Conservation (phyloP, 53 echinoderm and acorn worm species). For the Mesocentrotus franciscanus region DNA sequence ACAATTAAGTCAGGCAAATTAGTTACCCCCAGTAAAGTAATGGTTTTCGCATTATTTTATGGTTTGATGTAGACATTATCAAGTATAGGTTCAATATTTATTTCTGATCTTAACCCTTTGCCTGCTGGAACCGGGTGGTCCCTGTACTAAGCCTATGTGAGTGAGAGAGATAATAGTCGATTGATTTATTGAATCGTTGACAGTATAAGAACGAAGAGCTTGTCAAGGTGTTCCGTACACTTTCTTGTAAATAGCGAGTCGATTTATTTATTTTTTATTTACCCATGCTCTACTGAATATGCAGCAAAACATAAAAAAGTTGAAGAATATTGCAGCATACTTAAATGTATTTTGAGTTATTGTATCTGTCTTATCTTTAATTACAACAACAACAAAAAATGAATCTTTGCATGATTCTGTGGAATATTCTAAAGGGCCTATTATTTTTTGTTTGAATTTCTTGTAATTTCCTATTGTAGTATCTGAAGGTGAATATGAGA, state of each 20-base stretch:
- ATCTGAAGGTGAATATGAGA: conserved; percentile 26
- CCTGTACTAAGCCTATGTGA: no score
- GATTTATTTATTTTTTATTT: background rate
- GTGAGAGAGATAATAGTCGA: no score
- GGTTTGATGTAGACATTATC: background rate
- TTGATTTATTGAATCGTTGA: no score
- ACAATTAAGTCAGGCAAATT: conserved; percentile 36
- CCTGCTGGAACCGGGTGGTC: no score
- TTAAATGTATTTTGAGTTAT: background rate
- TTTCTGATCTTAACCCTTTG: background rate
- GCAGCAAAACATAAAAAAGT: background rate
- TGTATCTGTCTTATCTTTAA: background rate
- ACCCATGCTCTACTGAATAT: background rate
- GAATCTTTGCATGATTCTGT: background rate
- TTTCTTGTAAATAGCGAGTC: no score
- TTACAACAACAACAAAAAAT: no score
- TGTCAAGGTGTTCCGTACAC: background rate
- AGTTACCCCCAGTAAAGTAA: background rate
- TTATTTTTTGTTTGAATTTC: background rate
- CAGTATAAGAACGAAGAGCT: background rate
- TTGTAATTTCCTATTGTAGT: background rate
- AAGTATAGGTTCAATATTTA: background rate
- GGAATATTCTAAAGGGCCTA: background rate
- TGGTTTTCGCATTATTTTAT: background rate
- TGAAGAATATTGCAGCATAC: no score